phyloP scores from a whole-genome alignment of 2,888 invertebrate genomes.

The Peribatodes rhomboidaria region DNA sequence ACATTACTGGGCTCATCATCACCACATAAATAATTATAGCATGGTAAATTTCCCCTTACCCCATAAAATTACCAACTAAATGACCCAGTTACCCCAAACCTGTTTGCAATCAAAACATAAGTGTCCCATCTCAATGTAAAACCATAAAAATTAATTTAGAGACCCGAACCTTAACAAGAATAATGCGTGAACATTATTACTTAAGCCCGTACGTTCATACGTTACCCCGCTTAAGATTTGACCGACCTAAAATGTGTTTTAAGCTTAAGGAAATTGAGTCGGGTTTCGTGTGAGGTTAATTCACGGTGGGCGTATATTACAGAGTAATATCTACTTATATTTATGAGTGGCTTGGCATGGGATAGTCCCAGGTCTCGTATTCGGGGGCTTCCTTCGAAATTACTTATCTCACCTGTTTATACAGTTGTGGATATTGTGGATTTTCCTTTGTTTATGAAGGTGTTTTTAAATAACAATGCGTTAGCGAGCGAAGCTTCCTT shows the following conservation, averaged over 20 bases:
- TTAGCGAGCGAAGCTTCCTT: slow-evolving; percentile 3
- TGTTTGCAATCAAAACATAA: slow-evolving; percentile 40
- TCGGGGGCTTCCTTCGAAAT: slow-evolving; percentile 65
- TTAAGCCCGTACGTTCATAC: slow-evolving; percentile 51
- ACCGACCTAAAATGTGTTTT: slow-evolving; percentile 19
- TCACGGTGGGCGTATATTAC: slow-evolving; percentile 28
- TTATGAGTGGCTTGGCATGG: slow-evolving; percentile 60
- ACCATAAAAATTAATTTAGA: slow-evolving; percentile 54
- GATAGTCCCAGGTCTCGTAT: slow-evolving; percentile 65
- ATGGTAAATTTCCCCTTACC: neutral
- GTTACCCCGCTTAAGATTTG: slow-evolving; percentile 26
- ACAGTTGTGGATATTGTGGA: slow-evolving; percentile 45
- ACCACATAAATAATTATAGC: too few species aligned
- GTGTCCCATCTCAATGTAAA: slow-evolving; percentile 38
- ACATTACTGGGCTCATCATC: too few species aligned
- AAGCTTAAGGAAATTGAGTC: slow-evolving; percentile 1
- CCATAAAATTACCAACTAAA: slow-evolving; percentile 23
- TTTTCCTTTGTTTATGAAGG: slow-evolving; percentile 44
- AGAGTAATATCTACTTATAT: slow-evolving; percentile 56
- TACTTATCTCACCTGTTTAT: slow-evolving; percentile 64
- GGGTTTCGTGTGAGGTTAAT: slow-evolving; percentile 6
- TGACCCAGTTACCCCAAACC: slow-evolving; percentile 31
- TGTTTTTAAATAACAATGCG: slow-evolving; percentile 34
- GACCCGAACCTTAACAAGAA: slow-evolving; percentile 45
- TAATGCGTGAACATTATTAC: slow-evolving; percentile 53